Evolutionary conservation across 92 coral and sea anemone species (phyloP).

Genomic region (Epizoanthus stellaris): DNA sequence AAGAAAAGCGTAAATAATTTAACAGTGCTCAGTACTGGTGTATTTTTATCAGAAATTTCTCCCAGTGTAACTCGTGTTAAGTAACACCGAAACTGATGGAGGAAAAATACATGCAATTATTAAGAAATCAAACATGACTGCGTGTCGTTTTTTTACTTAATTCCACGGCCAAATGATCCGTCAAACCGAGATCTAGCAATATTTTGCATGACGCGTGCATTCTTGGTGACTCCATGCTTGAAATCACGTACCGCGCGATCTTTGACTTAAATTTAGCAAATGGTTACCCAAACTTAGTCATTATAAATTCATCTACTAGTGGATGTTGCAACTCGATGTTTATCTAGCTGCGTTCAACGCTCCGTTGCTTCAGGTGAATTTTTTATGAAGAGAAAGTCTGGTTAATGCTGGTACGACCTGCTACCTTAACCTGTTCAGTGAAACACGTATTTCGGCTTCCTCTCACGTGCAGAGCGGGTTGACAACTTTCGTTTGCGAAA

Average conservation of each 20-base stretch:
- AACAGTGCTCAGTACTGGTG: constrained; percentile 70
- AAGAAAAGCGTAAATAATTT: constrained; percentile 71
- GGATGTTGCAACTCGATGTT: constrained; percentile 62
- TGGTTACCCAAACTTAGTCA: constrained; percentile 32
- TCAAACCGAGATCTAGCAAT: not conserved
- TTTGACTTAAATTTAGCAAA: constrained; percentile 11
- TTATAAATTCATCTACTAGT: constrained; percentile 38
- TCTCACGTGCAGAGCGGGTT: constrained; percentile 33
- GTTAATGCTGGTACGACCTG: constrained; percentile 37
- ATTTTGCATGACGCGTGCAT: not conserved
- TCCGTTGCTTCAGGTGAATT: constrained; percentile 81
- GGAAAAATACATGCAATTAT: constrained; percentile 48
- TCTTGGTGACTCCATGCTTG: not conserved
- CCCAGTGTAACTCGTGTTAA: constrained; percentile 58
- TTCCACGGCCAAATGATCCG: constrained; percentile 1
- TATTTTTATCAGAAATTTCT: constrained; percentile 85
- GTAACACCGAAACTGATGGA: constrained; percentile 69
- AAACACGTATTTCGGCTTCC: constrained; percentile 23
- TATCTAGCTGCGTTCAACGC: constrained; percentile 91
- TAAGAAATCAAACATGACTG: constrained; percentile 26
- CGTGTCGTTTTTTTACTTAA: constrained; percentile 19
- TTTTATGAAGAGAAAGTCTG: constrained; percentile 66
- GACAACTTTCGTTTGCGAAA: not conserved
- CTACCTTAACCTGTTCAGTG: not conserved
- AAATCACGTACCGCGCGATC: constrained; percentile 4